Conservation (phyloP, 2,113 vertebrate genomes). For the Aptenodytes forsteri region DNA sequence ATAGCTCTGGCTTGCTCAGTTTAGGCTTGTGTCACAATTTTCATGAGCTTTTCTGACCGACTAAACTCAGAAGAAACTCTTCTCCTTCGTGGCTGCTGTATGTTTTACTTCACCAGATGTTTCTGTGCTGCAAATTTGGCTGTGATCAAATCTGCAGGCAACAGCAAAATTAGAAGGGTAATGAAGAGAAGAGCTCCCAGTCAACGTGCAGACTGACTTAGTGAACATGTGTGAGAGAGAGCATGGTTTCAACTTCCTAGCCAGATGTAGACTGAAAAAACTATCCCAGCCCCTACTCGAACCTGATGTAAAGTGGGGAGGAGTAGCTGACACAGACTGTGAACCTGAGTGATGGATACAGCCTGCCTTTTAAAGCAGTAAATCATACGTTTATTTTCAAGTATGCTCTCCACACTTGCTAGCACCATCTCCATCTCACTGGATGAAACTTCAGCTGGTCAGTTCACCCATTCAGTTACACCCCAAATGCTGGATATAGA, state of each 20-base stretch:
- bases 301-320: not conserved
- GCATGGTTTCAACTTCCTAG: not conserved
- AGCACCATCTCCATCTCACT: not conserved
- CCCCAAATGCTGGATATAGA: not conserved
- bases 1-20: not conserved
- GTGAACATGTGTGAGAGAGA: not conserved
- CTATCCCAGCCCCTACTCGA: not conserved
- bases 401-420: not conserved
- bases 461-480: not conserved
- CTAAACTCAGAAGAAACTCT: not conserved
- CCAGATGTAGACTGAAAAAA: not conserved
- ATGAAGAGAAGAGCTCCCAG: not conserved
- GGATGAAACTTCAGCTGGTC: not conserved
- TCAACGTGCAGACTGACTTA: not conserved
- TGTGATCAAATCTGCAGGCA: not conserved
- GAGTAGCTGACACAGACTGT: not conserved
- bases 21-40: not conserved
- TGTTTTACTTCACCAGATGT: constrained; percentile 14
- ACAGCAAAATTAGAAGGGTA: not conserved
- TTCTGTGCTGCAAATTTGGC: not conserved
- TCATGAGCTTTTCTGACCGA: not conserved
- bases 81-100: not conserved
- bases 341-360: not conserved
- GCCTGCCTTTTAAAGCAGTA: not conserved
- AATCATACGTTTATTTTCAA: not conserved